Conservation (phyloP, 2,888 invertebrate genomes). For the Stratiomys singularior region DNA sequence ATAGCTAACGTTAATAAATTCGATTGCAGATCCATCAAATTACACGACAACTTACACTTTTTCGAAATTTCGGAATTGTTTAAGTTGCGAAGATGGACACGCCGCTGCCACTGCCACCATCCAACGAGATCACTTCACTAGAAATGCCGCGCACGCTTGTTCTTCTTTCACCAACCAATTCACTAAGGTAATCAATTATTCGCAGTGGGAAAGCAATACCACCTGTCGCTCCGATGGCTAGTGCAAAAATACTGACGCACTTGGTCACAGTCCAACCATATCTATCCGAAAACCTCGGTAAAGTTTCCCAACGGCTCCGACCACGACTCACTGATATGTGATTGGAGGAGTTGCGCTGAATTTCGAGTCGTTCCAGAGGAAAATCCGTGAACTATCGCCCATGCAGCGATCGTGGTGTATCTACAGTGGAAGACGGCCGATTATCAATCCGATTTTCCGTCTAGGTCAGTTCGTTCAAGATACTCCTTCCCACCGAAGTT, state of each 20-base stretch:
- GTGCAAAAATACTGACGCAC: slow-evolving; percentile 42
- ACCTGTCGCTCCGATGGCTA: slow-evolving; percentile 38
- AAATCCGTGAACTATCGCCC: neutral
- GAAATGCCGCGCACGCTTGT: slow-evolving; percentile 28
- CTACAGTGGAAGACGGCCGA: slow-evolving; percentile 3
- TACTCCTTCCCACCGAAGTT: neutral
- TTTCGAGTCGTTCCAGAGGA: neutral
- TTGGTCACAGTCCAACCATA: neutral
- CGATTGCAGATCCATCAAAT: slow-evolving; percentile 15
- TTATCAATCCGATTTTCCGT: neutral
- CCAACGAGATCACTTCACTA: neutral
- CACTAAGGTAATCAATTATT: neutral
- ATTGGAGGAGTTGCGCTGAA: neutral
- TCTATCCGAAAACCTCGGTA: slow-evolving; percentile 9
- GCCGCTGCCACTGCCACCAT: too few relatives aligned
- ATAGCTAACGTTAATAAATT: neutral
- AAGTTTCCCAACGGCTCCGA: neutral
- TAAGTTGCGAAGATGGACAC: slow-evolving; percentile 17
- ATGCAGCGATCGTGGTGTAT: neutral
- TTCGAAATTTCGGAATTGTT: neutral
- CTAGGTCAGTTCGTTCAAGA: slow-evolving; percentile 18
- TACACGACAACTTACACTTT: neutral
- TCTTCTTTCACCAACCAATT: neutral
- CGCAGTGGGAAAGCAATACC: slow-evolving; percentile 11
- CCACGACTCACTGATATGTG: neutral